Conservation (phyloP, 2,888 invertebrate genomes). For the Parnassius smintheus region DNA sequence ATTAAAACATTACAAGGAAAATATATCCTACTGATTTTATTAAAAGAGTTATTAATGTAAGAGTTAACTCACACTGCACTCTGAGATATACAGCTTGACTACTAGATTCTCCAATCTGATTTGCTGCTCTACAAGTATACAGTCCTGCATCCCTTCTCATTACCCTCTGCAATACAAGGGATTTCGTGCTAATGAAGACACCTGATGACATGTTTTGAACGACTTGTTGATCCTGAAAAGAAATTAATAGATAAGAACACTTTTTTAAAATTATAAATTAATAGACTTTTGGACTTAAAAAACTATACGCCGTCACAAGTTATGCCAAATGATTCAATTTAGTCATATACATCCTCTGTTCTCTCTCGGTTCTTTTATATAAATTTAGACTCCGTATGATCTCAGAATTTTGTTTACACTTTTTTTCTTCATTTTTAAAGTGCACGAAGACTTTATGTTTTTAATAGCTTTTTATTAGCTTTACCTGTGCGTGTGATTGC, state of each 20-base stretch:
- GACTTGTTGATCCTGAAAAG: slow-evolving; percentile 84
- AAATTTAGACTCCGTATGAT: too few relatives aligned
- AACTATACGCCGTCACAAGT: too few relatives aligned
- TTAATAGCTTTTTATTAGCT: too few relatives aligned
- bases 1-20: too few relatives aligned
- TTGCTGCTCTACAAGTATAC: slow-evolving; percentile 91
- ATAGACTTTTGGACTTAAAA: too few relatives aligned
- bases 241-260: background rate
- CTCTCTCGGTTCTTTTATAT: background rate
- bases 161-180: slow-evolving; percentile 91
- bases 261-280: too few relatives aligned
- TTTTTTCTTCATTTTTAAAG: background rate
- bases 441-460: too few relatives aligned
- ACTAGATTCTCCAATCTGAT: slow-evolving; percentile 90
- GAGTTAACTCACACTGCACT: slow-evolving; percentile 88
- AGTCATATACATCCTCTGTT: background rate
- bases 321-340: too few relatives aligned
- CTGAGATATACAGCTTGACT: slow-evolving; percentile 88
- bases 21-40: too few relatives aligned
- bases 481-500: too few relatives aligned
- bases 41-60: too few relatives aligned
- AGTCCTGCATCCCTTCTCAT: slow-evolving; percentile 89
- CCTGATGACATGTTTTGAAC: slow-evolving; percentile 92
- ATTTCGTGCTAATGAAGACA: slow-evolving; percentile 93
- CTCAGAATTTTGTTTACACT: background rate